Conservation (phyloP, 92 coral and sea anemone genomes). For the Phenganax subtilis region DNA sequence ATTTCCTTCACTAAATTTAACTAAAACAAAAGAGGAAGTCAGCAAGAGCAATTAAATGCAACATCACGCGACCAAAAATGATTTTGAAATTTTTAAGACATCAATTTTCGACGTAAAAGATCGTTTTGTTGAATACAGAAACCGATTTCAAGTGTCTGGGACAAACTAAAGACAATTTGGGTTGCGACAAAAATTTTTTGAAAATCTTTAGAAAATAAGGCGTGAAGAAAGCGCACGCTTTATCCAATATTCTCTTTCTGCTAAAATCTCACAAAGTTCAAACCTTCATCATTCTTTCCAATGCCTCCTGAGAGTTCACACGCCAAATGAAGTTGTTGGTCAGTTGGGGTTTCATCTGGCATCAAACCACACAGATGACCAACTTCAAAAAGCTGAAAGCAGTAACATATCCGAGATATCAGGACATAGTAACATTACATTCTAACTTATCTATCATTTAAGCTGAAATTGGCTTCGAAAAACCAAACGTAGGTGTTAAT, state of each 20-base stretch:
- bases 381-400: conserved; percentile 68
- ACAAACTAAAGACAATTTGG: too few species aligned
- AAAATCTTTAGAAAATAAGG: too few species aligned
- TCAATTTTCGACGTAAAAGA: too few species aligned
- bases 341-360: conserved; percentile 69
- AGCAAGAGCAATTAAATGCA: too few species aligned
- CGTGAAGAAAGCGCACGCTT: too few species aligned
- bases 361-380: conserved; percentile 80
- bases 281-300: conserved; percentile 70
- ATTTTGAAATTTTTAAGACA: too few species aligned
- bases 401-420: background rate
- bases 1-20: conserved; percentile 47
- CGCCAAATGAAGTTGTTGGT: conserved; percentile 64
- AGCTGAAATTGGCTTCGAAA: conserved; percentile 40
- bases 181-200: too few species aligned
- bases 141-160: too few species aligned
- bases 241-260: background rate
- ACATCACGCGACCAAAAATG: too few species aligned
- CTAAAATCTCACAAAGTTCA: background rate
- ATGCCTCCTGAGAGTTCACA: conserved; percentile 64
- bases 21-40: background rate
- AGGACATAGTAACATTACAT: background rate
- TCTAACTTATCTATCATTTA: conserved; percentile 40
- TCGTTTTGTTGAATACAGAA: too few species aligned
- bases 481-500: too few species aligned